These are phyloP conservation scores for Sebastes jordani DNA, from an alignment of 2,797 vertebrate species.

Conservation along the genomic window DNA sequence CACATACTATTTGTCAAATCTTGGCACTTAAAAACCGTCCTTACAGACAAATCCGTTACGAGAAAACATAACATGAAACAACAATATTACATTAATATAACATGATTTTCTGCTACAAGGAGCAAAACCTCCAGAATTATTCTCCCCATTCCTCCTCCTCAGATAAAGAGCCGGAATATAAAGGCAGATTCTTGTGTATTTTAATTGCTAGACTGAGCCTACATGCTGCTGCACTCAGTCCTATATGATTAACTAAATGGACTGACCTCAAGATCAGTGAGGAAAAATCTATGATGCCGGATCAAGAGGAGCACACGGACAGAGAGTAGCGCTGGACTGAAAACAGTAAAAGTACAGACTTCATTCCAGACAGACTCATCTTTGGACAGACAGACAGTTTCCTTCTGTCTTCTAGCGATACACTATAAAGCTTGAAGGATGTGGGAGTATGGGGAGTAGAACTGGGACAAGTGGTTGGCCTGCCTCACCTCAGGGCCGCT, in stretches of 20 bases:
- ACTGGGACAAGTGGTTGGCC: conserved; percentile 37
- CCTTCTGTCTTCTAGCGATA: conserved; percentile 26
- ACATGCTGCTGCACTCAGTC: conserved; percentile 15
- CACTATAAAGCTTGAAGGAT: conserved; percentile 20
- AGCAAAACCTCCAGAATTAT: too few species aligned
- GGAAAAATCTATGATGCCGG: conserved; percentile 55
- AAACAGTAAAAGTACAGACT: conserved; percentile 32
- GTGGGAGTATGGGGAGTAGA: conserved; percentile 28
- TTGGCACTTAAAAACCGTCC: too few species aligned
- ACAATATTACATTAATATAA: too few species aligned
- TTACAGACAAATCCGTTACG: too few species aligned
- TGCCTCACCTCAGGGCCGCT: conserved; percentile 35
- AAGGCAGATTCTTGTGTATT: too few species aligned
- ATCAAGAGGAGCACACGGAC: conserved; percentile 23
- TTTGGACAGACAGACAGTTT: conserved; percentile 26
- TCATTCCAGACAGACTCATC: conserved; percentile 32
- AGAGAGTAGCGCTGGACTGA: conserved; percentile 2
- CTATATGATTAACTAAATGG: conserved; percentile 52
- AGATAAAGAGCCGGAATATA: too few species aligned
- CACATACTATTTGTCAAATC: too few species aligned
- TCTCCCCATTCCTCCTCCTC: too few species aligned
- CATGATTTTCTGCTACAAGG: too few species aligned
- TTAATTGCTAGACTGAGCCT: neutral
- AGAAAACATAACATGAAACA: too few species aligned
- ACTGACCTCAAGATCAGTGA: conserved; percentile 44